These are phyloP conservation scores for Apamea sordens DNA, from an alignment of 2,888 invertebrate genomes.

Conservation along the genomic window DNA sequence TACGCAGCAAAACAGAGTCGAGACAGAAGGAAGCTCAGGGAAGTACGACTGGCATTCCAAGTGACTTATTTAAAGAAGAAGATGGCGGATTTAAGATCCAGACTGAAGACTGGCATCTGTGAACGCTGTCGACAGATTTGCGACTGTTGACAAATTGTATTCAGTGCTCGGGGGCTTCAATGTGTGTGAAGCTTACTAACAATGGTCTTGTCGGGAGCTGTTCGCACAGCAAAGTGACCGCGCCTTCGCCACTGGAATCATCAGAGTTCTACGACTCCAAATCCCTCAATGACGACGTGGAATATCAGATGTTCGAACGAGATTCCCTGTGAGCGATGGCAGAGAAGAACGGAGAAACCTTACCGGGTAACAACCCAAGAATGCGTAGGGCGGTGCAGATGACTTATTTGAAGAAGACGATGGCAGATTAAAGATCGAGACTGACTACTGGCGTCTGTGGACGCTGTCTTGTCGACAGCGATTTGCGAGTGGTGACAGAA, in stretches of 20 bases:
- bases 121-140: constrained; percentile 71
- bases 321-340: constrained; percentile 92
- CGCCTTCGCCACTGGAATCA: constrained; percentile 86
- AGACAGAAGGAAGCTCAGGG: no score
- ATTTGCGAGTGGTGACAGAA: no score
- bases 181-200: not conserved
- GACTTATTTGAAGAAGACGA: constrained; percentile 95
- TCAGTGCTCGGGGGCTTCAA: constrained; percentile 12
- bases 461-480: constrained; percentile 73
- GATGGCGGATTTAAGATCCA: constrained; percentile 94
- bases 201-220: constrained; percentile 49
- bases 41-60: no score
- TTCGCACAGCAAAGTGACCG: constrained; percentile 65
- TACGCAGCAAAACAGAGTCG: no score
- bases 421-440: constrained; percentile 93
- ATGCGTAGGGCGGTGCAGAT: constrained; percentile 91
- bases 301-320: constrained; percentile 93
- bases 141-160: constrained; percentile 64
- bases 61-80: constrained; percentile 95
- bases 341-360: constrained; percentile 90
- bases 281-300: constrained; percentile 86
- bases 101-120: constrained; percentile 89
- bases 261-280: constrained; percentile 77
- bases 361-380: constrained; percentile 91
- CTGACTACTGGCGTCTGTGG: constrained; percentile 88